Conservation (phyloP, 2,888 invertebrate species). For the Anthoptus insignis region DNA sequence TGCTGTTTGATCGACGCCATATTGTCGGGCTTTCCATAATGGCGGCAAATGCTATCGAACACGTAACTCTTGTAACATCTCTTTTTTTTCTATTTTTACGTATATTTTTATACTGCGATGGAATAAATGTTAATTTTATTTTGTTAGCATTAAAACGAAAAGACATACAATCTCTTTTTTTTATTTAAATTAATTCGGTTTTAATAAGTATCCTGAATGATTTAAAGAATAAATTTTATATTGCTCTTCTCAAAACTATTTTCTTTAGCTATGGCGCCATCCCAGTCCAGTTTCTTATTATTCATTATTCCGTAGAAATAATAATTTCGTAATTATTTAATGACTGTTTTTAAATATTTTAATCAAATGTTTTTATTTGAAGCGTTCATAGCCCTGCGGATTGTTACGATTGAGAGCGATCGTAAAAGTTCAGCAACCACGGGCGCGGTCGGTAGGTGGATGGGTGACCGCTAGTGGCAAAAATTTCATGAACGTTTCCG, state of each 20-base stretch:
- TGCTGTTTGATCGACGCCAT: conserved; percentile 36
- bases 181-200: conserved; percentile 69
- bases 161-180: conserved; percentile 84
- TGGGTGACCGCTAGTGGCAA: too few relatives aligned
- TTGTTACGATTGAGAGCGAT: too few relatives aligned
- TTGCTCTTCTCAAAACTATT: conserved; percentile 76
- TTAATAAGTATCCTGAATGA: conserved; percentile 72
- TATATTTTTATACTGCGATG: conserved; percentile 86
- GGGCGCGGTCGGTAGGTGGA: too few relatives aligned
- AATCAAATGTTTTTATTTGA: too few relatives aligned
- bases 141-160: conserved; percentile 86
- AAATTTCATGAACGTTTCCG: too few relatives aligned
- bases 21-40: conserved; percentile 38
- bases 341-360: too few relatives aligned
- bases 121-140: conserved; percentile 86
- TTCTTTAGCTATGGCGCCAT: conserved; percentile 50
- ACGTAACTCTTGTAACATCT: conserved; percentile 64
- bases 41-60: conserved; percentile 52
- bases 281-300: conserved; percentile 22
- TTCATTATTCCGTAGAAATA: too few relatives aligned
- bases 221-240: conserved; percentile 83
- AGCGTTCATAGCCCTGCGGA: too few relatives aligned
- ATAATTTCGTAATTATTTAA: too few relatives aligned
- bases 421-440: too few relatives aligned
- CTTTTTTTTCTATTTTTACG: conserved; percentile 82